These are phyloP conservation scores for Hycleus cichorii DNA, from an alignment of 1,140 invertebrate genomes.

Conservation along the genomic window DNA sequence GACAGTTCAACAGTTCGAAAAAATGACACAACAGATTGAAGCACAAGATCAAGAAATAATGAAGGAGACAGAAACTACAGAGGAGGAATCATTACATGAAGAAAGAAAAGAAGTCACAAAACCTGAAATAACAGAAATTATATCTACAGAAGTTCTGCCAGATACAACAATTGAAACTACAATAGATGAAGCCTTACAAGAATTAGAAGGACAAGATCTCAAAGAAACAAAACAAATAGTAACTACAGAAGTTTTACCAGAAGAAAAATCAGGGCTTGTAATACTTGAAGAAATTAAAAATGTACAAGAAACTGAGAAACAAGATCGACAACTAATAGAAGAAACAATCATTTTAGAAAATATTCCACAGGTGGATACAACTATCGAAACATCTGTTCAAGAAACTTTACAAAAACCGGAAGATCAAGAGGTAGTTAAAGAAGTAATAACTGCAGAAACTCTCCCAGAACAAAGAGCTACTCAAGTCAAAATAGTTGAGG, in stretches of 20 bases:
- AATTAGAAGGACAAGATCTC: not conserved
- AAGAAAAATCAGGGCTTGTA: not conserved
- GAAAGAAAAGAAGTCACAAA: conserved; percentile 1
- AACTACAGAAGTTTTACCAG: conserved; percentile 1
- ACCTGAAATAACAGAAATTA: not conserved
- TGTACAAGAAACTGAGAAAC: too few relatives aligned
- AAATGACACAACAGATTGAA: conserved; percentile 1
- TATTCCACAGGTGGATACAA: not conserved
- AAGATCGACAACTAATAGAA: too few relatives aligned
- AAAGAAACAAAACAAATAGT: not conserved
- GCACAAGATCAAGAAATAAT: not conserved
- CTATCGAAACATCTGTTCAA: not conserved
- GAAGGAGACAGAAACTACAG: not conserved
- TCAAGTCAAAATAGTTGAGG: too few relatives aligned
- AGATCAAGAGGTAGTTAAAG: not conserved
- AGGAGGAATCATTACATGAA: not conserved
- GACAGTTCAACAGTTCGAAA: conserved; percentile 16
- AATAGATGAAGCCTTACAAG: not conserved
- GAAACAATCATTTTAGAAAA: too few relatives aligned
- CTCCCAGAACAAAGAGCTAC: conserved; percentile 2
- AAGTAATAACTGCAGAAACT: conserved; percentile 2
- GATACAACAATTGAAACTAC: not conserved
- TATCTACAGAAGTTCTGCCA: not conserved
- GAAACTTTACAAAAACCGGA: not conserved
- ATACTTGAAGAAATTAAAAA: too few relatives aligned